phyloP scores from a whole-genome alignment of 53 echinoderm and acorn worm species.

The Hippasteria phrygiana region DNA sequence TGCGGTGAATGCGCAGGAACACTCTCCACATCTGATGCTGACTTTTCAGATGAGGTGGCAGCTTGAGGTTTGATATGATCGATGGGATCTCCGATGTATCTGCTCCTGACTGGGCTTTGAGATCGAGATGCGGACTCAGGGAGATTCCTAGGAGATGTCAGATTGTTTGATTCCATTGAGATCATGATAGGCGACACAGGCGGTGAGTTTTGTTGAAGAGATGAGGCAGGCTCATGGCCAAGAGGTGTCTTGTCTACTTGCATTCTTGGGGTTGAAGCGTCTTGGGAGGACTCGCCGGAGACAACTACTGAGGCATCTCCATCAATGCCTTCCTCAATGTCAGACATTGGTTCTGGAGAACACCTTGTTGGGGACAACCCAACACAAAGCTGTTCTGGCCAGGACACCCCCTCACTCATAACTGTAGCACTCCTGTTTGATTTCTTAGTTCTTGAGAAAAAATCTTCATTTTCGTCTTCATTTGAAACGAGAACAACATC shows the following conservation, averaged over 20 bases:
- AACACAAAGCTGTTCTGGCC: constrained; percentile 48
- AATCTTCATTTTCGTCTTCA: constrained; percentile 7
- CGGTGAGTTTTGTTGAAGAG: not conserved
- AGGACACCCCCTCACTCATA: not conserved
- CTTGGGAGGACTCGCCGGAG: not conserved
- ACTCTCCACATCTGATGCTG: not conserved
- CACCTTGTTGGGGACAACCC: constrained; percentile 42
- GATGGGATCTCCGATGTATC: not conserved
- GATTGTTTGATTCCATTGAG: not conserved
- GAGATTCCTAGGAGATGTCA: not conserved
- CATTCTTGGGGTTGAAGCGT: constrained; percentile 26
- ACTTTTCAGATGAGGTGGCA: not conserved
- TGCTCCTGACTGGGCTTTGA: not conserved
- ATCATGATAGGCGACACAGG: not conserved
- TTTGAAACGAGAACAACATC: constrained; percentile 14
- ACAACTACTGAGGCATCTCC: not conserved
- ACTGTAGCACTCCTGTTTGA: not conserved
- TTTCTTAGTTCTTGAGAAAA: not conserved
- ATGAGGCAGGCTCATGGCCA: not conserved
- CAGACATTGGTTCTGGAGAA: not conserved
- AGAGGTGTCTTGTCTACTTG: constrained; percentile 1
- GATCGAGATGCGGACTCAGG: not conserved
- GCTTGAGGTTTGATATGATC: not conserved
- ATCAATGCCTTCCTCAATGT: not conserved
- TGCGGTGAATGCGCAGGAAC: not conserved